Conservation (phyloP, 2,797 vertebrate genomes). For the Amblyraja radiata region DNA sequence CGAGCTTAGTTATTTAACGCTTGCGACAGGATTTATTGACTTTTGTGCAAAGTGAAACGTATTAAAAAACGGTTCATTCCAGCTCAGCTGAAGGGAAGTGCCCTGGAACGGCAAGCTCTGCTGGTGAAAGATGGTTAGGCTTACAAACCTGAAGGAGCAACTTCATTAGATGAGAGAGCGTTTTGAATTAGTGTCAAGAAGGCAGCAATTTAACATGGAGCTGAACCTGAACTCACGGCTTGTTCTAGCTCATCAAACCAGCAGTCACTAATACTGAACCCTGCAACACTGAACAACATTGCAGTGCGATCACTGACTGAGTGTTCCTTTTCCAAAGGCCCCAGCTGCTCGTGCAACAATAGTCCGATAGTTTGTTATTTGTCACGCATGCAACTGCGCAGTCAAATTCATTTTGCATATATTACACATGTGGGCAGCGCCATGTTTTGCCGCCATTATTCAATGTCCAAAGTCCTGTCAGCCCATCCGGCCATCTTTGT, state of each 20-base stretch:
- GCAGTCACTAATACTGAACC: conserved; percentile 22
- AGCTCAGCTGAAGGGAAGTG: conserved; percentile 7
- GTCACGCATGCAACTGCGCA: too few species aligned
- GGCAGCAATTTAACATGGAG: conserved; percentile 32
- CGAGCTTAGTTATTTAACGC: not conserved
- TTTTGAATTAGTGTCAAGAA: conserved; percentile 37
- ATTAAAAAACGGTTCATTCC: not conserved
- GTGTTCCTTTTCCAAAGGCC: not conserved
- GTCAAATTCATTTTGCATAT: too few species aligned
- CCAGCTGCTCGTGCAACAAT: not conserved
- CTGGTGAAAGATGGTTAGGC: conserved; percentile 22
- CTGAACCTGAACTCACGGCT: conserved; percentile 28
- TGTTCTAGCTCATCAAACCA: conserved; percentile 29
- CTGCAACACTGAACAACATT: conserved; percentile 18
- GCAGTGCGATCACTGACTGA: not conserved
- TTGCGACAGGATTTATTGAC: not conserved
- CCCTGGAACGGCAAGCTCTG: not conserved
- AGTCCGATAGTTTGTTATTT: too few species aligned
- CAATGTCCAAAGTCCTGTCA: too few species aligned
- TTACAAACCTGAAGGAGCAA: conserved; percentile 1
- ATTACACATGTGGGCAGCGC: too few species aligned
- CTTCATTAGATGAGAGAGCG: conserved; percentile 32
- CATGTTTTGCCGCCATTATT: too few species aligned
- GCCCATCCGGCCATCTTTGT: too few species aligned
- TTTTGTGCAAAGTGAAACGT: not conserved